Evolutionary conservation across 1,140 invertebrate species (phyloP), one percentile per base, ranked within the genome.

Genomic region (Bombus vancouverensis): DNA sequence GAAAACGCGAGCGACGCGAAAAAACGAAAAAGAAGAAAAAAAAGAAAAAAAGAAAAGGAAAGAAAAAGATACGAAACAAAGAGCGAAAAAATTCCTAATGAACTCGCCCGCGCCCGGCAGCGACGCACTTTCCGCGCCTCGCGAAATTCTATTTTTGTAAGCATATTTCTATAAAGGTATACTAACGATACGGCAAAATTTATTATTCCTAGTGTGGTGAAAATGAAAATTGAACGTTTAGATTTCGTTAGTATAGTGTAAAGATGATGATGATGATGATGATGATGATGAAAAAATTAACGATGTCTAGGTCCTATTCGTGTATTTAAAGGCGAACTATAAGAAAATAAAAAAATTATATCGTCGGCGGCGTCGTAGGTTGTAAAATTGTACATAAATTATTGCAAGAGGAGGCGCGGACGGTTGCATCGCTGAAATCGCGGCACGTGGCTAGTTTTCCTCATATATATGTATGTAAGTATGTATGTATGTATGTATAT

Each of bases 121-220:
- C 92, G 93, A 92, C 87, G 92, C 93, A 91, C 92, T 92, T 92
- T 92, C 92, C 90, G 92, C 91, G 94, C 93, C 93, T 95, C 94
- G 94, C 95, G 90, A 95, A 95, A 95, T 95, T 95, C 94, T 95
- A 95, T 95, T 95, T 95, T 95, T 95, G 94, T 95, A 95, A 95
- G 95, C 94, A 95, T 95, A 95, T 95, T 95, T 95, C 94, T 95
- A 95, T 95, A 95, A 95, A 94, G 93, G 93, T 95, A 95, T 95
- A 95, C 94, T 95, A 95, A 95, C 94, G 95, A 95, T 94, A 95
- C 91, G 92, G 94, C 94, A 95, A 95, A 95, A 95, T 95, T 95
- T 95, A 95, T 94, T 95, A 95, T 95, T 95, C 95, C 94, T 95
- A 95, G 95, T 95, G 92, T 94, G 94, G 92, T 94, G 95, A 94